Percentiles rank a stretch among this genome's conserved stretches.
Conservation (phyloP, 2,888 invertebrate species). For the Phasia obesa region DNA sequence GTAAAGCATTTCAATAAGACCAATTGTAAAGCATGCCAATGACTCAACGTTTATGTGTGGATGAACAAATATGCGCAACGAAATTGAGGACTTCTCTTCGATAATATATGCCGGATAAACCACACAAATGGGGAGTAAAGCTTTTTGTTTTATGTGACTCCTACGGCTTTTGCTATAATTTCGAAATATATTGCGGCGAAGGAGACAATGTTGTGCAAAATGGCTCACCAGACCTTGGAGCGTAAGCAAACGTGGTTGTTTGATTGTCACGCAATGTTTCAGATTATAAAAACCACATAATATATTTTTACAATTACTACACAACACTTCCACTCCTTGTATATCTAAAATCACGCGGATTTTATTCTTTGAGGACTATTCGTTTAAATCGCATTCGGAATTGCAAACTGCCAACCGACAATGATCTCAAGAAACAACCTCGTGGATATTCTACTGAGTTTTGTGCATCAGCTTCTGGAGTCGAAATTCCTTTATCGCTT, state of each 20-base stretch:
- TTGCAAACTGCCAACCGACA: conserved; percentile 63
- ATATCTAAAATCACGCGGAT: conserved; percentile 50
- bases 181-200: conserved; percentile 68
- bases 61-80: conserved; percentile 35
- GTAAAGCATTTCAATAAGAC: conserved; percentile 13
- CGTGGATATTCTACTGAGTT: conserved; percentile 62
- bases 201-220: conserved; percentile 65
- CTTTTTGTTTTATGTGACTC: conserved; percentile 64
- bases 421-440: conserved; percentile 50
- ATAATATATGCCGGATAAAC: conserved; percentile 44
- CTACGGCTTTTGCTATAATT: conserved; percentile 65
- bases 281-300: conserved; percentile 49
- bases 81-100: conserved; percentile 8
- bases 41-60: conserved; percentile 43
- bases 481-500: conserved; percentile 59
- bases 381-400: conserved; percentile 60
- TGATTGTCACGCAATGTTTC: conserved; percentile 49
- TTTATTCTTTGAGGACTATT: conserved; percentile 51
- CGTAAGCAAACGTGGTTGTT: conserved; percentile 64
- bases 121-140: too few species aligned
- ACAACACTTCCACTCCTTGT: conserved; percentile 65
- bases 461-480: conserved; percentile 60
- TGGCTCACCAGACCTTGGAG: conserved; percentile 68
- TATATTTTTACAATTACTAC: conserved; percentile 38
- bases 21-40: conserved; percentile 49